A percentile compares a stretch with the other conserved stretches of the same genome.
phyloP scores from a whole-genome alignment of 2,888 invertebrate species.

The Macrosiphum euphorbiae region DNA sequence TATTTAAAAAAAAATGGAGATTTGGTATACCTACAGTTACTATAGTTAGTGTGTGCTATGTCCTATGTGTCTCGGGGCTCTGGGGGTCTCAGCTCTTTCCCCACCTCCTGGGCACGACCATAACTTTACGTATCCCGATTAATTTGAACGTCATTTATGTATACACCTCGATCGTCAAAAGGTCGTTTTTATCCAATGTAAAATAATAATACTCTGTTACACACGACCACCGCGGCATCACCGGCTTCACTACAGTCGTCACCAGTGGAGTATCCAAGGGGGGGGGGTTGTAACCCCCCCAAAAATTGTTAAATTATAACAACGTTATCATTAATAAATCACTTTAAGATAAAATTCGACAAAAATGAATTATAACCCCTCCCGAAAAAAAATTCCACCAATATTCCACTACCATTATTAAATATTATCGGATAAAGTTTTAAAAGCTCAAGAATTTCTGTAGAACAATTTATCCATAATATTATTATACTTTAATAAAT shows the following conservation, averaged over 20 bases:
- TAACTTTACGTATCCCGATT: background rate
- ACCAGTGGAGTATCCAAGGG: too few relatives aligned
- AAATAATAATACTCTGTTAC: background rate
- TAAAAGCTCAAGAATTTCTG: conserved; percentile 12
- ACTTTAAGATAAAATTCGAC: too few relatives aligned
- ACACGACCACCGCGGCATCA: too few relatives aligned
- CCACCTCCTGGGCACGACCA: background rate
- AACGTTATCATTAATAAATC: too few relatives aligned
- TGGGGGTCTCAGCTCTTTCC: background rate
- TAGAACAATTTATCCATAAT: background rate
- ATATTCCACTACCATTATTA: too few relatives aligned
- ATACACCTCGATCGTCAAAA: background rate
- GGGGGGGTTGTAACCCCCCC: too few relatives aligned
- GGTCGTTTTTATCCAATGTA: background rate
- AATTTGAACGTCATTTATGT: background rate
- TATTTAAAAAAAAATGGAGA: background rate
- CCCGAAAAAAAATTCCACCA: too few relatives aligned
- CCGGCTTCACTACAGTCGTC: background rate
- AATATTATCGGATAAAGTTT: conserved; percentile 19
- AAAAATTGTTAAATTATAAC: too few relatives aligned
- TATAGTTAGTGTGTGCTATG: background rate
- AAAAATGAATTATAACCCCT: too few relatives aligned
- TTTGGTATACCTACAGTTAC: background rate
- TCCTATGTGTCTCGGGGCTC: background rate
- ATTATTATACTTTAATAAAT: background rate